Evolutionary conservation across 1,140 invertebrate genomes (phyloP).

Genomic region (Caenorhabditis latens): DNA sequence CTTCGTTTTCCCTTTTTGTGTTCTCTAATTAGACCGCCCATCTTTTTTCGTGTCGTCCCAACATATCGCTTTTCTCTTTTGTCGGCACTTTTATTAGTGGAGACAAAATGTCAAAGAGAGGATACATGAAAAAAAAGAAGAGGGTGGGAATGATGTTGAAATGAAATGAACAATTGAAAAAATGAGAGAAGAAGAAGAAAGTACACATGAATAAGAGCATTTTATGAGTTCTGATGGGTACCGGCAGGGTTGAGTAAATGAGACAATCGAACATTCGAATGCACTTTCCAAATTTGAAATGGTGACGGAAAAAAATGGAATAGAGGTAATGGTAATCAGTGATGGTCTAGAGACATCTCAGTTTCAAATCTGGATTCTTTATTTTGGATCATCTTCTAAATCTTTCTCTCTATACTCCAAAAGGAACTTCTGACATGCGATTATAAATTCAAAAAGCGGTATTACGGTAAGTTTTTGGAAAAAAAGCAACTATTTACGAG

Average conservation of each 20-base stretch:
- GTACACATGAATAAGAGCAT: neutral
- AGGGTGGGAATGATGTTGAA: neutral
- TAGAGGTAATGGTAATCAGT: too few relatives aligned
- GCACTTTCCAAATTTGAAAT: constrained; percentile 1
- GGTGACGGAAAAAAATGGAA: neutral
- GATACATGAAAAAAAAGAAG: neutral
- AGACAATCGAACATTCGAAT: neutral
- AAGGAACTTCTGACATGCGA: too few relatives aligned
- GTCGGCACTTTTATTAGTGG: constrained; percentile 45
- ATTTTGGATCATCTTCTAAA: too few relatives aligned
- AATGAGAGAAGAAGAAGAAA: neutral
- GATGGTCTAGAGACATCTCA: too few relatives aligned
- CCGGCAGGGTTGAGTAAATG: neutral
- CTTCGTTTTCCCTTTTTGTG: neutral
- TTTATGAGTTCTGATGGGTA: constrained; percentile 12
- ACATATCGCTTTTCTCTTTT: neutral
- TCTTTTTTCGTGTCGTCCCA: neutral
- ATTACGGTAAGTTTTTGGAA: too few relatives aligned
- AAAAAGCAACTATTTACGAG: too few relatives aligned
- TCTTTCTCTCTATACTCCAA: too few relatives aligned
- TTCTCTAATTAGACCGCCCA: constrained; percentile 22
- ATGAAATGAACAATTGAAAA: neutral
- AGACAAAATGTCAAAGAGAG: constrained; percentile 12
- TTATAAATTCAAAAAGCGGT: too few relatives aligned
- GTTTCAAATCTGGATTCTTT: too few relatives aligned